Base-by-base conservation (phyloP, 2,797 vertebrate species). In the Spinus olivaceus region DNA sequence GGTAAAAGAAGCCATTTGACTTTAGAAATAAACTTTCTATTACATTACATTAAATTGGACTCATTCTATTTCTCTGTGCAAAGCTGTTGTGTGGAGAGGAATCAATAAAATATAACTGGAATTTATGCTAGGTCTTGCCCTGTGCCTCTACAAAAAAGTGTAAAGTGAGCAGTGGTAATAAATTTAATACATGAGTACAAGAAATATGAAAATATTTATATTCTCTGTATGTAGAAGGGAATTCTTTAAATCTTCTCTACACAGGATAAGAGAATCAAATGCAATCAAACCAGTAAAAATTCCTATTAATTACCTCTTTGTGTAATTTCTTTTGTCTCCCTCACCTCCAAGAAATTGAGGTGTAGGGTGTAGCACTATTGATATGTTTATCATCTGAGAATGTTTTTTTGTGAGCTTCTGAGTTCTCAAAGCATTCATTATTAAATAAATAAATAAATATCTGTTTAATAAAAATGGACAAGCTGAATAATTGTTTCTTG, bases 401-500 rank as follows among this genome's bases (percentile, higher is more conserved):
- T 46, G 33, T 30, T 47, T 70, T 44, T 44, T 71, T 83, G 64
- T 74, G n/a, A 88, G 41, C 8, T 88, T 97, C 76, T 50, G 57
- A 84, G 17, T 27, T 94, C 22, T 90, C 60, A 84, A 94, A 91
- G 23, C 35, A 72, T 86, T 92, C 22, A 30, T 27, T 79, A 39
- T 56, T 41, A 90, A 90, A 87, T 47, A 90, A 91, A 87, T 47
- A 90, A 91, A 65, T 33, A 78, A 80, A 79, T 60, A 64, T 42
- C 16, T 17, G 56, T 21, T 10, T 59, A 44, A 92, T 76, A 85
- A 85, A 41, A 95, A 47, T 8, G 17, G 86, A 92, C 65, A 97
- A 92, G 47, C 28, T 92, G 46, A 70, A 76, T 96, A 96, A 96
- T 88, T 96, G 79, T 95, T 95, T 42, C 71, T 92, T 91, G 51